Base-by-base conservation (phyloP, 2,888 invertebrate species). In the Zootermopsis nevadensis region DNA sequence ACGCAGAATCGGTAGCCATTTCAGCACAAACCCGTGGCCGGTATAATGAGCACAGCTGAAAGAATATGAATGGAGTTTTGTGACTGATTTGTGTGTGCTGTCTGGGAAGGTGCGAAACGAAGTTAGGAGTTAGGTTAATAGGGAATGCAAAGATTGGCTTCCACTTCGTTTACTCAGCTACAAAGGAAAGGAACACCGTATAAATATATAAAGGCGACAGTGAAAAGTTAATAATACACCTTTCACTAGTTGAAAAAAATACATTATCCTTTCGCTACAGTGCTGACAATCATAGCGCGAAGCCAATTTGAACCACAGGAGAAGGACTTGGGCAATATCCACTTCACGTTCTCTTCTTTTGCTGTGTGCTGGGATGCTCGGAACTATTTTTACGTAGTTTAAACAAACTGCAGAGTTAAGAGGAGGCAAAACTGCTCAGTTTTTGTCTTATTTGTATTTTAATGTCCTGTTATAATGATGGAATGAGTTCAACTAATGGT, bases 1-100 rank as follows among this genome's bases (percentile, higher is more conserved):
- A 66, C 66, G 66, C 35, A 38, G n/a, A 24, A 38, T 31, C 69
- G 42, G 38, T 38, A 74, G 74, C 74, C 74, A 74, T 74, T 74
- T 74, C 74, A 38, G 42, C 38, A 15, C 38, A 42, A 42, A 15
- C 74, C 19, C 35, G 38, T n/a, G 6, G 33, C 2, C 19, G 33
- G 15, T 15, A 48, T 19, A 48, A 19, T 15, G 48, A 19, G 3
- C 48, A 48, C 19, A 19, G 48, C 48, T 3, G 19, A 48, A 19
- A 19, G 12, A 19, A 19, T 48, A 3, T 48, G 48, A 48, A 19
- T 19, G 48, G 19, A 48, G 15, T 1, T 48, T 19, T 8, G 15
- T 48, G 19, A 15, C 19, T 19, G 15, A 15, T 48, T 48, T 48
- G 48, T 12, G 3, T 15, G 48, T 48, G 19, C 19, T 15, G 6